Base-by-base conservation (phyloP, 1,140 invertebrate species). In the Pseudomyrmex flavicornis region DNA sequence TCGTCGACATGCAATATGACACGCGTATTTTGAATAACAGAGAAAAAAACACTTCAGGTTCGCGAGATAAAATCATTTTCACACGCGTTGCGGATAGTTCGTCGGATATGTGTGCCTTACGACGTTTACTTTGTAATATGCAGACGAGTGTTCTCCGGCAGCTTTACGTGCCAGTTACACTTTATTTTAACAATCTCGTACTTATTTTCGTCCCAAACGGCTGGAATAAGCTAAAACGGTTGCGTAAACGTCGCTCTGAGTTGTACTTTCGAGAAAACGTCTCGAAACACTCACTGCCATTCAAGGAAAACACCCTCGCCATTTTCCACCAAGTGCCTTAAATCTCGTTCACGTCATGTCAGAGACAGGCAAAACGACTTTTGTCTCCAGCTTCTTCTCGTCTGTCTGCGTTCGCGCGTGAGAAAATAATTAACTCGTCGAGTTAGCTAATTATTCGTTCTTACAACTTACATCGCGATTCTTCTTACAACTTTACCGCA, bases 221-320 rank as follows among this genome's bases (percentile, higher is more conserved):
- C 13, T 9, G 52, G 13, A 68, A 66, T 58, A 79, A 70, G 52
- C 65, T 54, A 44, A 22, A 20, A 63, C 17, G 12, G 22, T 65
- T 66, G 48, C 12, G 44, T 54, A 66, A 44, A 48, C 17, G 65
- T 59, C 65, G 44, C 8, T 72, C 75, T 65, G 26, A 35, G 20
- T 84, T 79, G 61, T 63, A 77, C 62, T 87, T 88, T 75, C 76
- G 66, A 50, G 66, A 61, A 74, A 79, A 68, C 74, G 62, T 84
- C 61, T 15, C 68, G 22, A 76, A 58, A 87, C 72, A 70, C 59
- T 85, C 82, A 62, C 68, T 63, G 48, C 54, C 70, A 66, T 65
- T 88, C 59, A 58, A 44, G 9, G 8, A 15, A 85, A 66, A 72
- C 65, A 73, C 54, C 74, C 72, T 1, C 52, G 22, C 72, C 54